phyloP scores from a whole-genome alignment of 2,888 invertebrate species.

The Ochropacha duplaris region DNA sequence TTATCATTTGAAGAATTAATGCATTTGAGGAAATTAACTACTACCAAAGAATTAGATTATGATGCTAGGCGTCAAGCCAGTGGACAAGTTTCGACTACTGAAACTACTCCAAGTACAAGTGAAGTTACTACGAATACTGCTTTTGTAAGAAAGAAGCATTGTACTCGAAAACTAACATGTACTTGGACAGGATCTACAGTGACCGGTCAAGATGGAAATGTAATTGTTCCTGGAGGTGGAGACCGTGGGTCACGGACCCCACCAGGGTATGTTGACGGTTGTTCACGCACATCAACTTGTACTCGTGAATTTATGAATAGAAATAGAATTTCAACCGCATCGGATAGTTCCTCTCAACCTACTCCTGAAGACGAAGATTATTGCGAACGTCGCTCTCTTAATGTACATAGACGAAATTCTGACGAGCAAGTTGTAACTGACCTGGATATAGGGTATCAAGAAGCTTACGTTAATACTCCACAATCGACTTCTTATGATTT shows the following conservation, averaged over 20 bases:
- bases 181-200: slow-evolving; percentile 65
- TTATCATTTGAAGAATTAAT: slow-evolving; percentile 75
- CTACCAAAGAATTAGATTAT: slow-evolving; percentile 29
- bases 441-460: slow-evolving; percentile 1
- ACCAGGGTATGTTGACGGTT: slow-evolving; percentile 71
- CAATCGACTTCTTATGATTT: not conserved
- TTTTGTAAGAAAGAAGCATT: slow-evolving; percentile 56
- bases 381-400: slow-evolving; percentile 65
- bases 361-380: slow-evolving; percentile 62
- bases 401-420: slow-evolving; percentile 49
- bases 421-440: slow-evolving; percentile 15
- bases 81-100: slow-evolving; percentile 12
- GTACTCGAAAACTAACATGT: slow-evolving; percentile 71
- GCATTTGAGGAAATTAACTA: slow-evolving; percentile 62
- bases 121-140: slow-evolving; percentile 57
- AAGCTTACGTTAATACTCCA: not conserved
- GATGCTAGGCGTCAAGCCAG: slow-evolving; percentile 39
- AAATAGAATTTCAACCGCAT: slow-evolving; percentile 52
- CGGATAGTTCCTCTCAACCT: slow-evolving; percentile 16
- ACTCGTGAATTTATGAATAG: slow-evolving; percentile 65
- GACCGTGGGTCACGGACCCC: slow-evolving; percentile 59
- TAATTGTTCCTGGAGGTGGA: slow-evolving; percentile 20
- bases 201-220: slow-evolving; percentile 41
- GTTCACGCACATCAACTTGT: slow-evolving; percentile 73
- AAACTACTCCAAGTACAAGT: slow-evolving; percentile 15